phyloP scores from a whole-genome alignment of 2,113 vertebrate species.

The Campylomormyrus tamandua region DNA sequence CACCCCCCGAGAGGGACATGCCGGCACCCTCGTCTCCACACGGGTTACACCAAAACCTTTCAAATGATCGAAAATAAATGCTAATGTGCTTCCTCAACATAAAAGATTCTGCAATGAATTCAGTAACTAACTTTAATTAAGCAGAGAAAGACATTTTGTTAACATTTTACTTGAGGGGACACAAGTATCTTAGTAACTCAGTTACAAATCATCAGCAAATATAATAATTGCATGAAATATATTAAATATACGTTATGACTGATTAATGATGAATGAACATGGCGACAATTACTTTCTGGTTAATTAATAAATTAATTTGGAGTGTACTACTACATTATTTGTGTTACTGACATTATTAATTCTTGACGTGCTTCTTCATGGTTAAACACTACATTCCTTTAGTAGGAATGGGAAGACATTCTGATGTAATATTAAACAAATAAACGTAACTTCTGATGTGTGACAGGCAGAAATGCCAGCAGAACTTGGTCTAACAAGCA shows the following conservation, averaged over 20 bases:
- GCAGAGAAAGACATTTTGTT: not conserved
- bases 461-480: not conserved
- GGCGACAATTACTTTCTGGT: not conserved
- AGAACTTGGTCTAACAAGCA: not conserved
- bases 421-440: not conserved
- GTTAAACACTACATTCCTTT: not conserved
- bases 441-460: not conserved
- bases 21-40: not conserved
- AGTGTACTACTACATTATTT: not conserved
- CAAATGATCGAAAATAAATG: not conserved
- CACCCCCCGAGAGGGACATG: not conserved
- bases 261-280: not conserved
- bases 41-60: not conserved
- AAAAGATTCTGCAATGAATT: not conserved
- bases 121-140: not conserved
- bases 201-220: not conserved
- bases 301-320: not conserved
- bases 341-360: not conserved
- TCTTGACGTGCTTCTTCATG: not conserved
- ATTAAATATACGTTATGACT: not conserved
- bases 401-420: not conserved
- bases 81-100: not conserved
- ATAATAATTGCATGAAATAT: not conserved
- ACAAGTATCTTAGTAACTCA: not conserved
- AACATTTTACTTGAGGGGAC: not conserved